A percentile compares a stretch with the other conserved stretches of the same genome.
Evolutionary conservation across 2,113 vertebrate species (phyloP).

Genomic region (Dromiciops gliroides): DNA sequence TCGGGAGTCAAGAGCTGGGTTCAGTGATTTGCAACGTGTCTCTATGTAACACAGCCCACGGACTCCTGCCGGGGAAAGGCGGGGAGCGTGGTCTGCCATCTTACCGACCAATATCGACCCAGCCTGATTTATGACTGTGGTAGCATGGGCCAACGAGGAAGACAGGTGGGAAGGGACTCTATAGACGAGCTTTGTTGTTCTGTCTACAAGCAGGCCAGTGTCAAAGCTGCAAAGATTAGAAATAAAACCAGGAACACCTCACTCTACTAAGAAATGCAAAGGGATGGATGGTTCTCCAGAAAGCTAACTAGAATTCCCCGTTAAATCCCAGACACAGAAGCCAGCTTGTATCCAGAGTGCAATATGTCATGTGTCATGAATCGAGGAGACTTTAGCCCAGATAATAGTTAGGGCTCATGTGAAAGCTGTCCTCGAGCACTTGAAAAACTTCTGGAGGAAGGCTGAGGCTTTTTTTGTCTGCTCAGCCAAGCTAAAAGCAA

Average conservation of each 20-base stretch:
- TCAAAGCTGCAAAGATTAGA: not conserved
- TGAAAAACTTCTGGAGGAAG: not conserved
- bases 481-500: not conserved
- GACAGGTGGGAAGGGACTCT: not conserved
- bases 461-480: not conserved
- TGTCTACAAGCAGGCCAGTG: not conserved
- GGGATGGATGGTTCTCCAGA: not conserved
- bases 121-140: not conserved
- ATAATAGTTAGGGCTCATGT: not conserved
- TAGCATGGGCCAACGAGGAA: not conserved
- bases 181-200: not conserved
- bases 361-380: conserved; percentile 33
- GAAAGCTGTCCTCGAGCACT: not conserved
- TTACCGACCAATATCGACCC: not conserved
- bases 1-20: not conserved
- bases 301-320: conserved; percentile 7
- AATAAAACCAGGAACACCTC: not conserved
- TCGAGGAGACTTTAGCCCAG: not conserved
- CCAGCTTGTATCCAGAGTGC: not conserved
- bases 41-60: conserved; percentile 2
- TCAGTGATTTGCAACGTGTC: conserved; percentile 14
- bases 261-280: not conserved
- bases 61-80: not conserved
- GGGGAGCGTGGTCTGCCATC: not conserved
- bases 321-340: not conserved